Conservation (phyloP, 2,888 invertebrate genomes). For the Drosophila leonis region DNA sequence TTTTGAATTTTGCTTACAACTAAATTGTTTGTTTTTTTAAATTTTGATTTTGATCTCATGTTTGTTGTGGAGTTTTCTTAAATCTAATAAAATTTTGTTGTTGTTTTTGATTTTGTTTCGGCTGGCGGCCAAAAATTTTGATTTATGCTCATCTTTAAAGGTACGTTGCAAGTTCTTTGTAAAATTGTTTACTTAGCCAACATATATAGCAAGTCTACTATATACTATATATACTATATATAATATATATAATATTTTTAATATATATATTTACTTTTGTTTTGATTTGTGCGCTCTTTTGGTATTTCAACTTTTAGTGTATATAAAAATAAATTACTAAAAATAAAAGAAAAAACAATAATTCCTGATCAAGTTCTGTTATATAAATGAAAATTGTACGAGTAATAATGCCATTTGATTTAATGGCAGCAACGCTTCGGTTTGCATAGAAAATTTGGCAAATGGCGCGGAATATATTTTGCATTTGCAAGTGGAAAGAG, state of each 20-base stretch:
- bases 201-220: conserved; percentile 31
- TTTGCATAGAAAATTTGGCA: conserved; percentile 80
- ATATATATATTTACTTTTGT: conserved; percentile 30
- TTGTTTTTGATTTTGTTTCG: conserved; percentile 73
- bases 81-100: conserved; percentile 64
- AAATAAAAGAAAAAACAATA: conserved; percentile 14
- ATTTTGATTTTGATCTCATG: conserved; percentile 49
- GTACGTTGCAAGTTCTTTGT: conserved; percentile 74
- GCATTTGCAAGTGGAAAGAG: conserved; percentile 3
- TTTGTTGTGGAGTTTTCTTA: conserved; percentile 51
- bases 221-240: conserved; percentile 18
- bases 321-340: conserved; percentile 17
- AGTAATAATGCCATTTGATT: conserved; percentile 72
- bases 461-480: conserved; percentile 43
- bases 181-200: conserved; percentile 65
- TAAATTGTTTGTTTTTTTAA: conserved; percentile 50
- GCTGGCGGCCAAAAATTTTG: conserved; percentile 81
- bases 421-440: conserved; percentile 77
- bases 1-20: conserved; percentile 59
- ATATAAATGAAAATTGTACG: neutral
- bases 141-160: conserved; percentile 83
- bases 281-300: conserved; percentile 79
- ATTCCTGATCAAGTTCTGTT: neutral
- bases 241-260: conserved; percentile 34
- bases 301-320: conserved; percentile 12